Evolutionary conservation across 2,113 vertebrate genomes (phyloP).

Genomic region (Chunga burmeisteri): DNA sequence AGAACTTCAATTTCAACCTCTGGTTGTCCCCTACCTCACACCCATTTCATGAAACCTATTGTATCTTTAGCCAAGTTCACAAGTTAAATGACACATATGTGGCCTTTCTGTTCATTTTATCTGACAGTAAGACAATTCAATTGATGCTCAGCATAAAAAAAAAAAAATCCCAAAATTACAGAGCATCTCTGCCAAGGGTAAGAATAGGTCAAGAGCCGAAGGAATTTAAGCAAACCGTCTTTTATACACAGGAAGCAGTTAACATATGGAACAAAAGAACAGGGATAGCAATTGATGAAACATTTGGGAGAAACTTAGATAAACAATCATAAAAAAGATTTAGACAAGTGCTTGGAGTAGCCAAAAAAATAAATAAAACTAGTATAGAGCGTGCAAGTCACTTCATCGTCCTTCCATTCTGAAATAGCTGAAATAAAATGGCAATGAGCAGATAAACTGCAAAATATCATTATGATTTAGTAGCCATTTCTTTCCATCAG

Average conservation of each 20-base stretch:
- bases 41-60: slow-evolving; percentile 34
- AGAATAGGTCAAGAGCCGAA: slow-evolving; percentile 60
- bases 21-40: not conserved
- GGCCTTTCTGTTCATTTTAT: slow-evolving; percentile 55
- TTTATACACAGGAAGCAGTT: slow-evolving; percentile 61
- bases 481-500: slow-evolving; percentile 56
- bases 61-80: slow-evolving; percentile 46
- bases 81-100: slow-evolving; percentile 39
- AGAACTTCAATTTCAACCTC: slow-evolving; percentile 24
- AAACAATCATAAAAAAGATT: slow-evolving; percentile 64
- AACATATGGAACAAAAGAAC: slow-evolving; percentile 61
- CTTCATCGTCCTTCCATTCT: slow-evolving; percentile 44
- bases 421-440: slow-evolving; percentile 60
- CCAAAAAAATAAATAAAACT: slow-evolving; percentile 57
- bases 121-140: slow-evolving; percentile 53
- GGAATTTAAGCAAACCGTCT: slow-evolving; percentile 62
- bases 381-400: not conserved
- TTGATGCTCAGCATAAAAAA: not conserved
- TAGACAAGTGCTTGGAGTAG: slow-evolving; percentile 43
- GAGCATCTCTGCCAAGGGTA: slow-evolving; percentile 51
- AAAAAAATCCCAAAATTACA: slow-evolving; percentile 13
- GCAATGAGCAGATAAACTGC: slow-evolving; percentile 58
- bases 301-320: slow-evolving; percentile 62
- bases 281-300: slow-evolving; percentile 53
- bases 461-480: slow-evolving; percentile 67